Base-by-base conservation (phyloP, 2,888 invertebrate genomes). In the Pyrrhia umbra region DNA sequence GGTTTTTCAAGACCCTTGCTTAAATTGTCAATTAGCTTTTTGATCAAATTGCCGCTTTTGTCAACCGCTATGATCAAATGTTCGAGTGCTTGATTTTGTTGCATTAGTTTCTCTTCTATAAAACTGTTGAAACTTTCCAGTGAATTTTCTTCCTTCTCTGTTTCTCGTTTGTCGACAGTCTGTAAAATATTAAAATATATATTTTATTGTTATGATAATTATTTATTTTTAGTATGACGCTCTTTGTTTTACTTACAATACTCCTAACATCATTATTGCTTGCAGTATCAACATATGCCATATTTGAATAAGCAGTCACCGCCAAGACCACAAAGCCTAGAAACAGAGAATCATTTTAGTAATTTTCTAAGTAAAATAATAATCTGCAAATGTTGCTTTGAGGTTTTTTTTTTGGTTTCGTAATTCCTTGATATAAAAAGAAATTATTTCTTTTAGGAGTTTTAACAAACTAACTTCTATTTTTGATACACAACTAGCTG, bases 81-180 rank as follows among this genome's bases (percentile, higher is more conserved):
- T 49, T 91, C 90, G 56, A 93, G 78, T 0, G 88, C 89, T 82
- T 89, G 88, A 10, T 85, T 84, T 27, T 93, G 91, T 57, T 91
- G 82, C 40, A 86, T 78, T 34, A 92, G 67, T 59, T 88, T 89
- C 5, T 91, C 87, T 73, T 89, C 88, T 15, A 92, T 70, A 60
- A 88, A 90, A 6, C 83, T 73, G 23, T 63, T 73, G 20, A 86
- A 82, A 27, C 50, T 77, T 54, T 68, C 70, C 66, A 46, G 46
- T 13, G 62, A 55, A 52, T 30, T 52, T 5, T 72, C 70, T 3
- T 64, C 49, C 10, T 63, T 73, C 4, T 75, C 43, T 4, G 73
- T 66, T 52, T 87, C 84, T 16, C 85, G 85, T 66, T 87, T 88
- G 75, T 54, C 64, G 47, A 82, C 75, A 56, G 65, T 84, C 91